Evolutionary conservation across 2,888 invertebrate genomes (phyloP).

Genomic region (Capitulum mitella): DNA sequence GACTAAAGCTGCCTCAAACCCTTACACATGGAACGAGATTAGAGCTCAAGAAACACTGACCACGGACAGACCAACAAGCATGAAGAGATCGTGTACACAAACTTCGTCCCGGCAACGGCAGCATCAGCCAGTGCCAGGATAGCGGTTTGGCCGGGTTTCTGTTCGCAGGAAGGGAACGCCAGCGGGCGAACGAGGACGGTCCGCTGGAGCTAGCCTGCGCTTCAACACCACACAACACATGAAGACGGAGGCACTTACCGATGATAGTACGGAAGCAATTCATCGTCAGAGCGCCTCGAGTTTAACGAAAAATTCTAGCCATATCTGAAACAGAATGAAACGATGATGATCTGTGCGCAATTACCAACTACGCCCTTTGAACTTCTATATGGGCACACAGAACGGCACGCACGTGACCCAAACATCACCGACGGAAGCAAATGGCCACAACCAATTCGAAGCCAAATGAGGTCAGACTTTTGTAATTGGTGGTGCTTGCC

Average conservation of each 20-base stretch:
- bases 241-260: neutral
- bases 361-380: neutral
- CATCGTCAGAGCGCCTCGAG: neutral
- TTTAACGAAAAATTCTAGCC: neutral
- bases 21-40: too few relatives aligned
- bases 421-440: too few relatives aligned
- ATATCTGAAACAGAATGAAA: neutral
- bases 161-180: neutral
- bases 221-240: neutral
- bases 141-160: neutral
- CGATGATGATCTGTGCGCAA: neutral
- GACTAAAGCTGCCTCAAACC: too few relatives aligned
- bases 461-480: too few relatives aligned
- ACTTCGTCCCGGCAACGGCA: neutral
- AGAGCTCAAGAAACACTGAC: too few relatives aligned
- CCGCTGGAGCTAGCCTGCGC: neutral
- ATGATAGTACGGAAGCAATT: neutral
- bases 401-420: neutral
- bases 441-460: too few relatives aligned
- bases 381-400: neutral
- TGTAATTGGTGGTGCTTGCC: too few relatives aligned
- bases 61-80: too few relatives aligned
- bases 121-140: neutral
- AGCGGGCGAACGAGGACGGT: neutral
- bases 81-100: neutral